Conservation (phyloP, 2,113 vertebrate species). For the Trinectes maculatus region DNA sequence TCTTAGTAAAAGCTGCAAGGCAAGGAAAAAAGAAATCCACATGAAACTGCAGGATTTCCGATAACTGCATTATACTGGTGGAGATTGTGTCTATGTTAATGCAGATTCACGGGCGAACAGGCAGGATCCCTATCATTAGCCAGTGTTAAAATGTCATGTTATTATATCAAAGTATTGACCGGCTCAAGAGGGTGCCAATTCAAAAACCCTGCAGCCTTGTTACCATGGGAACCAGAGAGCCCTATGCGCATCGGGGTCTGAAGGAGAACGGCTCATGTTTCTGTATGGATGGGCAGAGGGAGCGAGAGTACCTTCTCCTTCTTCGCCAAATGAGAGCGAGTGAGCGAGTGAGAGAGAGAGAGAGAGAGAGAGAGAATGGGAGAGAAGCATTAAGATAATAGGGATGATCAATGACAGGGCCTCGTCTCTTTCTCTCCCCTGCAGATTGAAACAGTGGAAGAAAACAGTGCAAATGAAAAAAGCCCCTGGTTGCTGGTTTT, state of each 20-base stretch:
- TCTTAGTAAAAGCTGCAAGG: not conserved
- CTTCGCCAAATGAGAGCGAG: constrained; percentile 11
- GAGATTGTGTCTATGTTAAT: no score
- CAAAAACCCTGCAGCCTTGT: constrained; percentile 60
- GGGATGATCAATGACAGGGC: not conserved
- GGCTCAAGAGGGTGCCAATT: constrained; percentile 32
- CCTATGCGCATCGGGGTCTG: constrained; percentile 49
- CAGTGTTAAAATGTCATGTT: not conserved
- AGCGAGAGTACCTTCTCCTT: not conserved
- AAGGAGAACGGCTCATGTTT: constrained; percentile 22
- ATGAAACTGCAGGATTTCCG: not conserved
- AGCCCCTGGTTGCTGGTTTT: not conserved
- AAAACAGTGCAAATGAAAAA: not conserved
- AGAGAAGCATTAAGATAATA: not conserved
- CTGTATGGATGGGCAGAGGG: not conserved
- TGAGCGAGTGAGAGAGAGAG: not conserved
- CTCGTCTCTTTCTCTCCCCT: not conserved
- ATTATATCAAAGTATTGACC: constrained; percentile 32
- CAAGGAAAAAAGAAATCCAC: not conserved
- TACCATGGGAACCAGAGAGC: constrained; percentile 78
- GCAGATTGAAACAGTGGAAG: not conserved
- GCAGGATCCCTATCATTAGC: no score
- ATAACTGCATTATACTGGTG: not conserved
- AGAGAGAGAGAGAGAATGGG: not conserved
- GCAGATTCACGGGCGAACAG: no score